Conservation (phyloP, 1,140 invertebrate species). For the Drosophila repleta region DNA sequence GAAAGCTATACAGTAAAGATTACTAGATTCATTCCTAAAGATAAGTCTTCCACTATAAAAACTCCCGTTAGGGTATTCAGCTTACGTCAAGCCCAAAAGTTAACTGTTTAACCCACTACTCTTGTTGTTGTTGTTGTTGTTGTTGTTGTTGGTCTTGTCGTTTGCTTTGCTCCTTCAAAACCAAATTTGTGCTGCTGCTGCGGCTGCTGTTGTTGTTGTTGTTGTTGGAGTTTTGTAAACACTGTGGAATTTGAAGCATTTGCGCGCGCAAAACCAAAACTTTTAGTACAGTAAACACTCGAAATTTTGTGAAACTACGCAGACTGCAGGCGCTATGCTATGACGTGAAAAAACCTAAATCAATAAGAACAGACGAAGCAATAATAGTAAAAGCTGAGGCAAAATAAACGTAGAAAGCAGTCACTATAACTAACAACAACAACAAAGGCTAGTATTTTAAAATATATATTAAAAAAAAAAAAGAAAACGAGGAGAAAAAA, state of each 20-base stretch:
- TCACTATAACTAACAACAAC: slow-evolving; percentile 10
- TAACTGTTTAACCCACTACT: slow-evolving; percentile 35
- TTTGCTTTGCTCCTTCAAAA: slow-evolving; percentile 51
- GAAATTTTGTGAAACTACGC: slow-evolving; percentile 34
- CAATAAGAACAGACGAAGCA: slow-evolving; percentile 41
- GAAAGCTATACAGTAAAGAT: no score
- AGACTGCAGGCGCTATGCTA: slow-evolving; percentile 17
- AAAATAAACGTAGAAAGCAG: slow-evolving; percentile 18
- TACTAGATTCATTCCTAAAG: no score
- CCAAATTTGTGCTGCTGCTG: slow-evolving; percentile 32
- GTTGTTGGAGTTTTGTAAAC: slow-evolving; percentile 23
- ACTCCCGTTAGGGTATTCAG: not conserved
- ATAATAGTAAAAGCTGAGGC: slow-evolving; percentile 3
- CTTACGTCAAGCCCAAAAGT: slow-evolving; percentile 7
- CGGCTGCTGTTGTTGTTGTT: not conserved
- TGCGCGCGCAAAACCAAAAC: slow-evolving; percentile 26
- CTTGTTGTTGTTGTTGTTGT: slow-evolving; percentile 15
- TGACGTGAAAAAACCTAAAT: slow-evolving; percentile 51
- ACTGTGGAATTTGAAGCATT: slow-evolving; percentile 62
- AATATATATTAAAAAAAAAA: slow-evolving; percentile 24
- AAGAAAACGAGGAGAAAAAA: slow-evolving; percentile 21
- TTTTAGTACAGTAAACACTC: slow-evolving; percentile 66
- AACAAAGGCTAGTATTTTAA: slow-evolving; percentile 7
- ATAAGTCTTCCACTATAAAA: no score
- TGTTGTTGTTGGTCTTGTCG: slow-evolving; percentile 29